Percentiles rank a stretch among this genome's conserved stretches.
Evolutionary conservation across 2,888 invertebrate species (phyloP).

Genomic region (Agonum fuliginosum): DNA sequence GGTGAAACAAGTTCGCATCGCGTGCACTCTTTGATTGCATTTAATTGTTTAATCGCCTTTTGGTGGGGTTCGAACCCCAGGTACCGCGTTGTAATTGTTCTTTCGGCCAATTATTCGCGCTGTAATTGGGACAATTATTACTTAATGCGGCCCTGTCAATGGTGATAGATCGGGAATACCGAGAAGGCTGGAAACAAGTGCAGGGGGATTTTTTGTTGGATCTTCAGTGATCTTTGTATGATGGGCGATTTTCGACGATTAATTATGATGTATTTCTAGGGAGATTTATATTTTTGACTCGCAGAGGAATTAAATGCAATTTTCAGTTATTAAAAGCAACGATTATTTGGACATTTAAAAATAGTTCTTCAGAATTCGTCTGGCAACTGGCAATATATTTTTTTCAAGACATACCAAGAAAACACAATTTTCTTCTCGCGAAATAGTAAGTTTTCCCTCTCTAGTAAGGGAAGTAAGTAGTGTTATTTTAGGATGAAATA

Average conservation of each 20-base stretch:
- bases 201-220: neutral
- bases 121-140: conserved; percentile 67
- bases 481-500: too few species aligned
- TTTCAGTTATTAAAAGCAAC: too few species aligned
- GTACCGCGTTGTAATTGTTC: conserved; percentile 63
- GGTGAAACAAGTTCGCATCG: conserved; percentile 63
- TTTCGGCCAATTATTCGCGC: conserved; percentile 63
- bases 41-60: conserved; percentile 71
- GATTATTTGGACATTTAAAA: too few species aligned
- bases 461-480: too few species aligned
- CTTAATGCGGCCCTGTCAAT: conserved; percentile 71
- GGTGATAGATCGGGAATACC: conserved; percentile 70
- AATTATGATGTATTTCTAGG: conserved; percentile 23
- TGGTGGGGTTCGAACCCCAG: conserved; percentile 26
- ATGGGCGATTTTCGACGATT: conserved; percentile 1
- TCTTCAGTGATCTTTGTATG: neutral
- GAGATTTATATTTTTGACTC: too few species aligned
- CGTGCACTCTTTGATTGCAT: conserved; percentile 68
- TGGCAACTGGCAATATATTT: too few species aligned
- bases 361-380: too few species aligned
- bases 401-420: too few species aligned
- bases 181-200: conserved; percentile 17
- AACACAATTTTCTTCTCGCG: too few species aligned
- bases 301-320: too few species aligned
- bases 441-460: too few species aligned